These are phyloP conservation scores for Oceanodroma tethys DNA, from an alignment of 2,113 vertebrate species.

Conservation along the genomic window DNA sequence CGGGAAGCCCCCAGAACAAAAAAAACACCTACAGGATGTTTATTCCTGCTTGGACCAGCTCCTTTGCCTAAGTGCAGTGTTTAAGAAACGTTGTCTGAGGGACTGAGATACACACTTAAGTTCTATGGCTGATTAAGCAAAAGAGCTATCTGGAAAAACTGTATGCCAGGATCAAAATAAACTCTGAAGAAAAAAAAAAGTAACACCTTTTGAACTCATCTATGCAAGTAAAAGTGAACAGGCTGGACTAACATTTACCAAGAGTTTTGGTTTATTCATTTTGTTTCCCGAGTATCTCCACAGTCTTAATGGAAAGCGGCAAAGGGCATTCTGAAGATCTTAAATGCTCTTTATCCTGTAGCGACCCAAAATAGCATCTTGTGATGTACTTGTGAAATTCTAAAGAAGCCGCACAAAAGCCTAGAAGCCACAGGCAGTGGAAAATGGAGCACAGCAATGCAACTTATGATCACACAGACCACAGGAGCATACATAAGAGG, in stretches of 20 bases:
- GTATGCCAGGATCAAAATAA: background rate
- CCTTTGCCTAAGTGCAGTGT: background rate
- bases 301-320: conserved; percentile 20
- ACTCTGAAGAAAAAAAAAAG: background rate
- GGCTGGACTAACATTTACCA: background rate
- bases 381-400: conserved; percentile 63
- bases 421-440: conserved; percentile 40
- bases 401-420: conserved; percentile 49
- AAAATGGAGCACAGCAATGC: conserved; percentile 31
- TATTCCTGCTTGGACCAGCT: background rate
- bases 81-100: background rate
- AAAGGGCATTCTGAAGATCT: conserved; percentile 50
- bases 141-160: background rate
- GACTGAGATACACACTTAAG: background rate
- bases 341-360: conserved; percentile 14
- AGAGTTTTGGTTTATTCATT: background rate
- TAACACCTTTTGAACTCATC: background rate
- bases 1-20: background rate
- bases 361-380: conserved; percentile 41
- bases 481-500: background rate
- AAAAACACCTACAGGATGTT: background rate
- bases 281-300: background rate
- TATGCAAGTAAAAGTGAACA: background rate
- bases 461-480: conserved; percentile 17
- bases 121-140: background rate